Base-by-base conservation (phyloP, 2,113 vertebrate species). In the Dissostichus mawsoni region DNA sequence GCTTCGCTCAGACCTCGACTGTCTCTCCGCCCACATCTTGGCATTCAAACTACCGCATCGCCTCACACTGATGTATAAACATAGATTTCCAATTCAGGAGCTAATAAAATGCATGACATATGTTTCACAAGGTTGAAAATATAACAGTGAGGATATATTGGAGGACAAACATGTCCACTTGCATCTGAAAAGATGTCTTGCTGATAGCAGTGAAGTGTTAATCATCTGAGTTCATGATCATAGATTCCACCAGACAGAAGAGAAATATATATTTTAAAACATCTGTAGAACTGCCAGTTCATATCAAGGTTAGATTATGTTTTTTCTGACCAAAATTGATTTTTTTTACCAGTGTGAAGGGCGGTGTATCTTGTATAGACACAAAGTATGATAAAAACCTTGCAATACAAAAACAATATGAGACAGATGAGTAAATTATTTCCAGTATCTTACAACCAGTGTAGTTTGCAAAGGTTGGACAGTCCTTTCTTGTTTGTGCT, bases 21-120 rank as follows among this genome's bases (percentile, higher is more conserved):
- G 3, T 69, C 52, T 67, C 61, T 17, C 70, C 67, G 9, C 78
- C 70, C 74, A 76, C 82, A 8, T 16, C 50, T 14, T 78, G 50
- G 75, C 70, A 78, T 78, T 74, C 50, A 72, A 59, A 68, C 6
- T 41, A 8, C 1, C 10, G 58, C 59, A 47, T 73, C 47, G 11
- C 59, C 57, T 29, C 61, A 58, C 45, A 68, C 71, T 63, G 57
- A 47, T 41, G 48, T 68, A 66, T 45, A 69, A 80, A 81, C 75
- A 74, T 50, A 64, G 9, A 3, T 58, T 69, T 74, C 48, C 9
- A 13, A n/a, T 77, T 68, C 73, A 2, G 45, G 25, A 41, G 17
- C 12, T 44, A 18, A 80, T 56, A 56, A 50, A 58, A 18, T 47
- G 58, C 1, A 33, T 23, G 66, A 70, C 58, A n/a, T 64, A 20